These are phyloP conservation scores for Drosophila setosimentum DNA, from an alignment of 2,888 invertebrate species.

Conservation along the genomic window DNA sequence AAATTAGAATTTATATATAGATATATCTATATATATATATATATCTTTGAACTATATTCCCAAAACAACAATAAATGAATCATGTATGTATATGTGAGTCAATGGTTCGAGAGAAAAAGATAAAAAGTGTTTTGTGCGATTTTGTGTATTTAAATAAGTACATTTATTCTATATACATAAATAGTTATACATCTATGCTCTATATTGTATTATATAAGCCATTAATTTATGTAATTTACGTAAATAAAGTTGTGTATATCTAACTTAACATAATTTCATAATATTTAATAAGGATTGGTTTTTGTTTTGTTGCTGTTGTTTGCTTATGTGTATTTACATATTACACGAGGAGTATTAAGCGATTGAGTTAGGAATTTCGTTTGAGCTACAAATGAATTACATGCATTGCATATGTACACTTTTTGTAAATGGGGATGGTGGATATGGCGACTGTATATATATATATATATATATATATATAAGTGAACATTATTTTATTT, in stretches of 20 bases:
- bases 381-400: conserved; percentile 12
- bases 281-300: conserved; percentile 6
- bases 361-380: conserved; percentile 9
- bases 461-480: conserved; percentile 16
- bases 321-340: conserved; percentile 36
- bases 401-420: conserved; percentile 39
- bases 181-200: conserved; percentile 12
- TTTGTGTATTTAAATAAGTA: conserved; percentile 73
- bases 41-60: conserved; percentile 7
- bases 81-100: conserved; percentile 28
- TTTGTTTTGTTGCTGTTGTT: conserved; percentile 28
- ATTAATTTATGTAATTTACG: conserved; percentile 75
- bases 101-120: neutral
- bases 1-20: conserved; percentile 36
- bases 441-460: conserved; percentile 35
- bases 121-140: conserved; percentile 59
- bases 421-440: neutral
- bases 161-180: conserved; percentile 46
- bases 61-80: conserved; percentile 17
- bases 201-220: conserved; percentile 63
- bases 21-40: neutral
- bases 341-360: conserved; percentile 20
- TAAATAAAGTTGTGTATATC: conserved; percentile 76
- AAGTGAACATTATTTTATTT: conserved; percentile 7
- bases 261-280: conserved; percentile 51